Evolutionary conservation across 2,797 vertebrate genomes (phyloP).

Genomic region (Melanotaenia nigrans): DNA sequence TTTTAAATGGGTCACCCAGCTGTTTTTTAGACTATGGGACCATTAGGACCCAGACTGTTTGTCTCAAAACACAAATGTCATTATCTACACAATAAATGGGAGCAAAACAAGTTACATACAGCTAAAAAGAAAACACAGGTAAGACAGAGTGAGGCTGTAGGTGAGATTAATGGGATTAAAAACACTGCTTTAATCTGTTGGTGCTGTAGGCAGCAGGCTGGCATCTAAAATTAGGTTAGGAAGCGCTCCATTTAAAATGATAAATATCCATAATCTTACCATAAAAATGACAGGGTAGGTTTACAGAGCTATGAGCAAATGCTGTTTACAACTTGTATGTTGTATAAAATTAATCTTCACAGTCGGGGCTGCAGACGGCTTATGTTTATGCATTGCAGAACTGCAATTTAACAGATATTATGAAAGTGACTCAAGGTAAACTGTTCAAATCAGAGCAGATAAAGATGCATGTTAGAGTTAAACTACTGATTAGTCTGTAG

Average conservation of each 20-base stretch:
- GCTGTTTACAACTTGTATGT: slow-evolving; percentile 31
- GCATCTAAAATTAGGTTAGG: slow-evolving; percentile 65
- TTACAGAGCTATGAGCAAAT: slow-evolving; percentile 27
- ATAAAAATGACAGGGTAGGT: slow-evolving; percentile 38
- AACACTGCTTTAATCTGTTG: slow-evolving; percentile 34
- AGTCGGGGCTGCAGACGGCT: not conserved
- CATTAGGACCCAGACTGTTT: slow-evolving; percentile 67
- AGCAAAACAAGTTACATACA: slow-evolving; percentile 27
- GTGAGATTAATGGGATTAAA: slow-evolving; percentile 57
- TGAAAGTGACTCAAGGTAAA: not conserved
- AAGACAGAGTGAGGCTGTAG: slow-evolving; percentile 22
- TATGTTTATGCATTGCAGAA: slow-evolving; percentile 1
- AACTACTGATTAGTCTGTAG: not conserved
- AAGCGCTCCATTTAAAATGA: slow-evolving; percentile 55
- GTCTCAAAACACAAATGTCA: slow-evolving; percentile 59
- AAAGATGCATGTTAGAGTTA: not conserved
- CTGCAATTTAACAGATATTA: not conserved
- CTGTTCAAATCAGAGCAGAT: not conserved
- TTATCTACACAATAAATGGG: slow-evolving; percentile 57
- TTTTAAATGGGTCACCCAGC: slow-evolving; percentile 80
- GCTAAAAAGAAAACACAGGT: not conserved
- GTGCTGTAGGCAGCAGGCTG: slow-evolving; percentile 17
- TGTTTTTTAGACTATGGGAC: slow-evolving; percentile 57
- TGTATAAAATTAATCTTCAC: not conserved
- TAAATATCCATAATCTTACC: slow-evolving; percentile 57